These are phyloP conservation scores for Ecliptopera silaceata DNA, from an alignment of 2,888 invertebrate species.

Conservation along the genomic window DNA sequence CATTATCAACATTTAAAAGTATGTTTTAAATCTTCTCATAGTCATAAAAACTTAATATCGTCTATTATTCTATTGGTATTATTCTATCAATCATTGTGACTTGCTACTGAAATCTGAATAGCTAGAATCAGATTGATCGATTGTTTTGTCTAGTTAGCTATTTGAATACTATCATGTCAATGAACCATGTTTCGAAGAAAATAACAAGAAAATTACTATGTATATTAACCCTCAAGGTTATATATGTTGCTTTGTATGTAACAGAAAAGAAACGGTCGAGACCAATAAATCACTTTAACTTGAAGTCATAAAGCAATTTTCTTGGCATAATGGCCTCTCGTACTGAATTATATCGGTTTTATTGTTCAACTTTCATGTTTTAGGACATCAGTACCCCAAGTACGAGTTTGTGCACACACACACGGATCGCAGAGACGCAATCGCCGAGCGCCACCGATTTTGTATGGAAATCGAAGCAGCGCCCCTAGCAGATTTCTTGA, in stretches of 20 bases:
- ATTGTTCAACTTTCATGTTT: conserved; percentile 9
- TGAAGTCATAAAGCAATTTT: conserved; percentile 32
- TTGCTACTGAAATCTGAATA: background rate
- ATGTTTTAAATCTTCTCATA: too few species aligned
- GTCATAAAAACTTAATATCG: too few species aligned
- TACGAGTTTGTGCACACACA: too few species aligned
- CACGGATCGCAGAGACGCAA: too few species aligned
- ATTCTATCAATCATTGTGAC: background rate
- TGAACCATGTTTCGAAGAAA: conserved; percentile 17
- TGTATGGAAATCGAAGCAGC: too few species aligned
- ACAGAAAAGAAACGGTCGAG: conserved; percentile 34
- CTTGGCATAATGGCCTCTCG: conserved; percentile 21
- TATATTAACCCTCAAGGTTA: conserved; percentile 37
- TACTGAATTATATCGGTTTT: conserved; percentile 20
- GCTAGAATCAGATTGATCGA: conserved; percentile 4
- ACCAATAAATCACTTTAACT: conserved; percentile 39
- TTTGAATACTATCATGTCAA: conserved; percentile 8
- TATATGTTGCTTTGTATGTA: conserved; percentile 23
- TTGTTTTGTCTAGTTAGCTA: background rate
- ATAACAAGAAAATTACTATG: background rate
- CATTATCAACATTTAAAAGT: too few species aligned
- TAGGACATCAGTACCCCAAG: too few species aligned
- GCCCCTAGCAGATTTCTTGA: too few species aligned
- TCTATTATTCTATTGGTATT: background rate
- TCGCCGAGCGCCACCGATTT: too few species aligned